Percentiles rank a stretch among this genome's conserved stretches.
phyloP scores from a whole-genome alignment of 2,888 invertebrate species.

The Cinara cedri region DNA sequence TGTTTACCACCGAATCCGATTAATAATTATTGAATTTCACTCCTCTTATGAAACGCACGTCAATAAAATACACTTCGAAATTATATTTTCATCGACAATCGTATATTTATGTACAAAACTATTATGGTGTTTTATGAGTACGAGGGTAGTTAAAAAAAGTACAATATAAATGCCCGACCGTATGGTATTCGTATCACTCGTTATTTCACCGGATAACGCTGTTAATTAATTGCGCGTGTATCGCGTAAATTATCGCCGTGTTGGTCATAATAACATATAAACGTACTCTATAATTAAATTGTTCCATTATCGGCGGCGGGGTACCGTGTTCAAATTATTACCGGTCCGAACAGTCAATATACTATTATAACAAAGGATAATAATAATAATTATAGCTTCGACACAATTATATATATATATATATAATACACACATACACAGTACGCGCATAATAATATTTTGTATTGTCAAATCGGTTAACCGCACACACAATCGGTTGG shows the following conservation, averaged over 20 bases:
- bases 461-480: not conserved
- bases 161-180: too few relatives aligned
- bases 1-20: too few relatives aligned
- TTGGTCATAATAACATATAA: not conserved
- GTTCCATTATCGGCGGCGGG: conserved; percentile 13
- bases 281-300: conserved; percentile 11
- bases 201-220: not conserved
- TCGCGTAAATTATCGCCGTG: not conserved
- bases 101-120: too few relatives aligned
- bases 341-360: not conserved
- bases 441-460: not conserved
- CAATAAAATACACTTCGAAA: too few relatives aligned
- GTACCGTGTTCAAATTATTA: conserved; percentile 33
- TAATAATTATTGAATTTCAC: too few relatives aligned
- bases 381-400: not conserved
- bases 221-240: conserved; percentile 1
- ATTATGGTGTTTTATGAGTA: too few relatives aligned
- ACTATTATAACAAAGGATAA: conserved; percentile 16
- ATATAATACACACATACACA: not conserved
- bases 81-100: too few relatives aligned
- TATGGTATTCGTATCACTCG: too few relatives aligned
- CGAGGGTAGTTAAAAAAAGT: too few relatives aligned
- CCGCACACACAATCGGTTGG: not conserved
- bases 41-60: too few relatives aligned
- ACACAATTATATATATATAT: not conserved